Evolutionary conservation across 2,888 invertebrate species (phyloP).

Genomic region (Rhaphigaster nebulosa): DNA sequence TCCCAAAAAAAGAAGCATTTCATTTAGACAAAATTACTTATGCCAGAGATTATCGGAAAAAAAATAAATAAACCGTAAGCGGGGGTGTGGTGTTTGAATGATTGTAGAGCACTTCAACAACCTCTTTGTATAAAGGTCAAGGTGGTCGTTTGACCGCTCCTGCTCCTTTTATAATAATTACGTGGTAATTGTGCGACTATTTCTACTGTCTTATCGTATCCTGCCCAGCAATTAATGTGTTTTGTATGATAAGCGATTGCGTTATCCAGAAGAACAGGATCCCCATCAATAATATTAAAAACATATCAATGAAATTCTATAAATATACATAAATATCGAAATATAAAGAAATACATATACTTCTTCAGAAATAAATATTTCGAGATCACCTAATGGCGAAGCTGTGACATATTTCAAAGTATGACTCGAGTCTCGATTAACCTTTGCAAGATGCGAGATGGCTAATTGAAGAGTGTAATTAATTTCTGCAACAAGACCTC

Average conservation of each 20-base stretch:
- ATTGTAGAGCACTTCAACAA: not conserved
- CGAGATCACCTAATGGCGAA: too few relatives aligned
- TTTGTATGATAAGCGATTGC: not conserved
- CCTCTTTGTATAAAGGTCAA: not conserved
- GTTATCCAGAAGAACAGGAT: not conserved
- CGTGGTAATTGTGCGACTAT: not conserved
- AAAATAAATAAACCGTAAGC: not conserved
- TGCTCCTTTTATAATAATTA: not conserved
- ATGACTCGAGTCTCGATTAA: not conserved
- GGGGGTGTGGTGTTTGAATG: not conserved
- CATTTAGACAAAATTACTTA: not conserved
- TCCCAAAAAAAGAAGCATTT: not conserved
- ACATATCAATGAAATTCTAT: too few relatives aligned
- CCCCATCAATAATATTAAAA: too few relatives aligned
- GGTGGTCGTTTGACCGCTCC: not conserved
- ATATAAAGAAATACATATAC: too few relatives aligned
- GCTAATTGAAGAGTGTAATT: not conserved
- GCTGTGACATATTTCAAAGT: not conserved
- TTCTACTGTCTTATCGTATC: not conserved
- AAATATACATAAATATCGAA: too few relatives aligned
- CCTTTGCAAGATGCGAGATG: not conserved
- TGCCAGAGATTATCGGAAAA: not conserved
- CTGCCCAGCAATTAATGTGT: not conserved
- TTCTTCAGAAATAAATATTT: too few relatives aligned
- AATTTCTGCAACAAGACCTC: not conserved